A percentile compares a stretch with the other conserved stretches of the same genome.
These are phyloP conservation scores for Acleris holmiana DNA, from an alignment of 2,888 invertebrate genomes.

Conservation along the genomic window DNA sequence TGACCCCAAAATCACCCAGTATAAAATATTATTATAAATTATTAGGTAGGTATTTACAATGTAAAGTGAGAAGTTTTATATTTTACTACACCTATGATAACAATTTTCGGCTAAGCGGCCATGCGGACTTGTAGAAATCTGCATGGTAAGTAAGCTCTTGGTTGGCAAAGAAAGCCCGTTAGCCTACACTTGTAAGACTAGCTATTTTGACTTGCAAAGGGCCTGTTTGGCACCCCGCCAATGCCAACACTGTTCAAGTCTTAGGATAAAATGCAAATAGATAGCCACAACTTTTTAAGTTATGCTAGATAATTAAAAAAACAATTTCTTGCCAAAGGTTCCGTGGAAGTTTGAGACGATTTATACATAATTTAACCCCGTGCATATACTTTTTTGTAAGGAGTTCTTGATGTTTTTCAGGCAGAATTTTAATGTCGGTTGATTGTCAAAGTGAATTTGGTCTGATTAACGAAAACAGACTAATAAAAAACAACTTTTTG, in stretches of 20 bases:
- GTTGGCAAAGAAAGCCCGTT: conserved; percentile 7
- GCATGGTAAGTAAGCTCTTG: conserved; percentile 1
- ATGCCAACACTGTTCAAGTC: conserved; percentile 13
- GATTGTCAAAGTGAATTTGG: no score
- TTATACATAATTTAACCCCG: no score
- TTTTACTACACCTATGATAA: background rate
- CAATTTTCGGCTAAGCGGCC: background rate
- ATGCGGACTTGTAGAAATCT: conserved; percentile 2
- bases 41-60: no score
- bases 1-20: no score
- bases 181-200: background rate
- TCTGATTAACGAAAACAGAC: no score
- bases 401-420: background rate
- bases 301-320: conserved; percentile 16
- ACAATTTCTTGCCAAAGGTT: conserved; percentile 8
- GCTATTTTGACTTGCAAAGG: conserved; percentile 30
- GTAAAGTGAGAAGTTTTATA: no score
- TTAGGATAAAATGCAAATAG: conserved; percentile 21
- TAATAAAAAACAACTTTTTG: no score
- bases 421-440: no score
- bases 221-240: conserved; percentile 30
- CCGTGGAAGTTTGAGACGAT: conserved; percentile 6
- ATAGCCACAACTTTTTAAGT: conserved; percentile 16
- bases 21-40: no score
- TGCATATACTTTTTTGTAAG: background rate